Base-by-base conservation (phyloP, 2,888 invertebrate species). In the Muscina levida region DNA sequence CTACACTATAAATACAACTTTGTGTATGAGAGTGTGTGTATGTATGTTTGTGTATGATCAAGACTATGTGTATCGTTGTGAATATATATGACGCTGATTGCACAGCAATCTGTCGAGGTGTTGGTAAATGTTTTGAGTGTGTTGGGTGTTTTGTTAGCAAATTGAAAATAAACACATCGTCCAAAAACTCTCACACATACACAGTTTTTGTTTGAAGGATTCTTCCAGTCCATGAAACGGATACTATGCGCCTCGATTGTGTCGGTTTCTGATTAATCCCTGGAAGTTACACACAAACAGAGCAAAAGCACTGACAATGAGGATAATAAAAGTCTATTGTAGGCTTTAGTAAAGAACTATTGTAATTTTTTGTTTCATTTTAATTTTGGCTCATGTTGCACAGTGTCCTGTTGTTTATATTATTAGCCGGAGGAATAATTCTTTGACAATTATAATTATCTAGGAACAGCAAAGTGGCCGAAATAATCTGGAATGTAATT, bases 131-230 rank as follows among this genome's bases (percentile, higher is more conserved):
- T 53, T n/a, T 53, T 22, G 53, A 53, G 53, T 31, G 17, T 65
- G 31, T 56, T 26, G 26, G n/a, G 44, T 66, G 56, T 65, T 65
- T 31, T 73, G 65, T 73, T 73, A 42, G 26, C n/a, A 73, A 73
- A 73, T 66, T 73, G 53, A 73, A 73, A 73, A 56, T 31, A 73
- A 73, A 73, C 72, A 73, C 11, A 53, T 19, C 53, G 22, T 24
- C 6, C 48, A 56, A 24, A 24, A 44, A 31, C 31, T 15, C 26
- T 6, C 48, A 67, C 22, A n/a, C 48, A 48, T 48, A 19, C 17
- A 31, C 31, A 39, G 1, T n/a, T n/a, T 13, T 15, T 42, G 24
- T 65, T 17, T 44, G 13, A 39, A 1, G n/a, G n/a, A n/a, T n/a
- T 62, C 42, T 59, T n/a, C 19, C 19, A 17, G 5, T 31, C 31